Base-by-base conservation (phyloP, 2,113 vertebrate species). In the Aegithalos caudatus region DNA sequence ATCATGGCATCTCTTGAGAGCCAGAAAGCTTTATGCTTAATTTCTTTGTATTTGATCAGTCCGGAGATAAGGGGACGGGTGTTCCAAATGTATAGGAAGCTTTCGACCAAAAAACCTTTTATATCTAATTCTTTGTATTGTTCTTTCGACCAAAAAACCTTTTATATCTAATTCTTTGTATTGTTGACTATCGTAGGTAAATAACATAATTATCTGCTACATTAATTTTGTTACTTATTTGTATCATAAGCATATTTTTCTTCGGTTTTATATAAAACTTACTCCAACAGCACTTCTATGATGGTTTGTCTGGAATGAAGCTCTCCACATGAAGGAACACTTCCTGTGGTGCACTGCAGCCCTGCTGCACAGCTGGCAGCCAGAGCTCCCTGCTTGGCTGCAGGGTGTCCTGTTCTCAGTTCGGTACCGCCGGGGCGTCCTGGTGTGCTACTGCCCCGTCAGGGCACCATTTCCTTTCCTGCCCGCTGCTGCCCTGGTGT, bases 31-130 rank as follows among this genome's bases (percentile, higher is more conserved):
- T 57, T 78, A 73, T 3, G 5, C 14, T 58, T 92, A 47, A 18
- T 86, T 44, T 78, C 44, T 89, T 80, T 64, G 27, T 88, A 50
- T 82, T 88, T 78, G 82, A 90, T 86, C 19, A 15, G 24, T 56
- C 37, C 45, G 64, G 37, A 69, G 38, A 61, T 35, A 65, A n/a
- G 14, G 47, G 47, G 27, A 54, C 38, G 35, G 37, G 40, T 81
- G 66, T 86, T 87, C 47, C 56, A 72, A 81, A 86, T 67, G 31
- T 72, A 28, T 60, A 87, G 54, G 82, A 70, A 70, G 64, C 50
- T 91, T 96, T 82, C 71, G 66, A 88, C 83, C 57, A 92, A 90
- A 47, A 79, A 87, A 73, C 42, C 20, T 90, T 97, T 97, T 96
- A 22, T 86, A 86, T 60, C 51, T 62, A 3, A 70, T 82, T 74